Evolutionary conservation across 1,140 invertebrate genomes (phyloP).

Genomic region (Lithobius niger): DNA sequence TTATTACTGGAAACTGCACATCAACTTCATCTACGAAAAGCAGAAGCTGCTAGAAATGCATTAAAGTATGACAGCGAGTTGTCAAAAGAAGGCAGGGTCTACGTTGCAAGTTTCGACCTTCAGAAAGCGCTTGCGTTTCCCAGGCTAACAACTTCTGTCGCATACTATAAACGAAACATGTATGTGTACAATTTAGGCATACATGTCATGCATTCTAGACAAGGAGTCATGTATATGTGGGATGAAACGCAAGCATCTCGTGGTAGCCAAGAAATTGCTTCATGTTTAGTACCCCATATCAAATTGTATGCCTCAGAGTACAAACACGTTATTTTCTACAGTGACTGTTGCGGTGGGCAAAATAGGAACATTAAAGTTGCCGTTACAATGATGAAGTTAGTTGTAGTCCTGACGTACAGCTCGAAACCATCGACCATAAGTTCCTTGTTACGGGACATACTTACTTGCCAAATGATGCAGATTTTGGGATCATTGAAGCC

Average conservation of each 20-base stretch:
- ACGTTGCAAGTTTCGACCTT: too few relatives aligned
- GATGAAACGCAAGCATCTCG: too few relatives aligned
- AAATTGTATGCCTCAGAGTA: not conserved
- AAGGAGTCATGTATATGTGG: not conserved
- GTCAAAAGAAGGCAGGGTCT: not conserved
- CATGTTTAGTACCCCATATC: too few relatives aligned
- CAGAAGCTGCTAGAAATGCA: not conserved
- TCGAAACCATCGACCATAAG: not conserved
- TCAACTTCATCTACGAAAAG: not conserved
- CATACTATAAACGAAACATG: not conserved
- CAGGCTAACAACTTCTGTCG: not conserved
- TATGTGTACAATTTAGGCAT: not conserved
- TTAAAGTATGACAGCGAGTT: not conserved
- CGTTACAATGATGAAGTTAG: not conserved
- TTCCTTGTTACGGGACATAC: not conserved
- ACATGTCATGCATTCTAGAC: not conserved
- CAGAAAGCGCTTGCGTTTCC: too few relatives aligned
- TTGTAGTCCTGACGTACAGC: not conserved
- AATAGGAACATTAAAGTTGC: not conserved
- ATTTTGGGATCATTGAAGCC: not conserved
- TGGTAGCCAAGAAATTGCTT: too few relatives aligned
- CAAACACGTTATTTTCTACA: not conserved
- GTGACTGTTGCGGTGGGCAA: not conserved
- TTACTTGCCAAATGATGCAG: too few relatives aligned
- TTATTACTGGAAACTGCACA: not conserved